These are phyloP conservation scores for Pediacus dermestoides DNA, from an alignment of 2,888 invertebrate genomes.

Conservation along the genomic window DNA sequence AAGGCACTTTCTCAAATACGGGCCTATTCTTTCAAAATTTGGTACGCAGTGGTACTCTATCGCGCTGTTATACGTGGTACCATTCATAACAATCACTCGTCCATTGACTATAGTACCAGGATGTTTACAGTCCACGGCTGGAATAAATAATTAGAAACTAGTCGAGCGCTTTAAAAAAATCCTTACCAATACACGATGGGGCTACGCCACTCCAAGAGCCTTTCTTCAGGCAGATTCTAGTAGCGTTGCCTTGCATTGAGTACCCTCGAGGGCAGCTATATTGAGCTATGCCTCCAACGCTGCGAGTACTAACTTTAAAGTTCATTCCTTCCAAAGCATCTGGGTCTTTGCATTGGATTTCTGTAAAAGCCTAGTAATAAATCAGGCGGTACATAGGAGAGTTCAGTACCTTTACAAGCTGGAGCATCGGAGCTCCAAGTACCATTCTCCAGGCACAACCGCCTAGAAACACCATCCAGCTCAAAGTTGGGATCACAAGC, in stretches of 20 bases:
- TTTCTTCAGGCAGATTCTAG: conserved; percentile 68
- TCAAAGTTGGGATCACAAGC: conserved; percentile 78
- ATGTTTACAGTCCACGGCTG: conserved; percentile 81
- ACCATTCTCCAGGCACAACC: conserved; percentile 82
- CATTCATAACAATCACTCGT: conserved; percentile 79
- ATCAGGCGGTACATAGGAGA: conserved; percentile 2
- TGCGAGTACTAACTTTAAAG: conserved; percentile 60
- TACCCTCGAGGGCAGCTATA: conserved; percentile 83
- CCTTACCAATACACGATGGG: conserved; percentile 77
- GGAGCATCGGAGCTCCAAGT: conserved; percentile 87
- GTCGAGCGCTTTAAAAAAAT: too few relatives aligned
- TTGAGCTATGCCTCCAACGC: conserved; percentile 75
- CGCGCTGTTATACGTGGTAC: conserved; percentile 79
- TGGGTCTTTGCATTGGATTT: conserved; percentile 76
- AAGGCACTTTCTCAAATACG: conserved; percentile 77
- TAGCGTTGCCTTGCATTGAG: conserved; percentile 73
- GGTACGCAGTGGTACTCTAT: conserved; percentile 89
- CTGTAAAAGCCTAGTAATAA: conserved; percentile 45
- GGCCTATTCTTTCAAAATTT: conserved; percentile 76
- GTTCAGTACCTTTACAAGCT: conserved; percentile 75
- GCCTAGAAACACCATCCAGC: conserved; percentile 76
- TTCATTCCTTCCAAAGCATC: conserved; percentile 58
- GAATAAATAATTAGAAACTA: conserved; percentile 6
- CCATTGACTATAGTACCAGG: conserved; percentile 81
- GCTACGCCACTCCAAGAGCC: conserved; percentile 80